A percentile compares a stretch with the other conserved stretches of the same genome.
These are phyloP conservation scores for Micromussa lordhowensis DNA, from an alignment of 92 coral and sea anemone genomes.

Conservation along the genomic window DNA sequence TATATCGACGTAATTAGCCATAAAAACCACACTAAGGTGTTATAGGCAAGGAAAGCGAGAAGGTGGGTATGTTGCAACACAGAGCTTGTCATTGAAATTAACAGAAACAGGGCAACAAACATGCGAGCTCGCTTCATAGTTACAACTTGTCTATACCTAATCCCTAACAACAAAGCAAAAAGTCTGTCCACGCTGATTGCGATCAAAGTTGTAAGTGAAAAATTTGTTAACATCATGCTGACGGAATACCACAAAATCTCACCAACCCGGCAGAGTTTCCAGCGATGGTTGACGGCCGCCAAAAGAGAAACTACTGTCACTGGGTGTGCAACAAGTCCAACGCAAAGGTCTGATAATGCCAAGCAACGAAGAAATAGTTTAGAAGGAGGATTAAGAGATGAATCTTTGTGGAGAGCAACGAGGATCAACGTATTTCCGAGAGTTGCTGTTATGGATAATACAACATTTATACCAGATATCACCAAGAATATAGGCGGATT, in stretches of 20 bases:
- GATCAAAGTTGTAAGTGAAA: not conserved
- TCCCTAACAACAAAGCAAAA: not conserved
- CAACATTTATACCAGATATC: not conserved
- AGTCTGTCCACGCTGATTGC: conserved; percentile 21
- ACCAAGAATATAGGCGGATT: too few relatives aligned
- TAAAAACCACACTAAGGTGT: not conserved
- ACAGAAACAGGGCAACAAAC: not conserved
- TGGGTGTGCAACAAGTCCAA: conserved; percentile 40
- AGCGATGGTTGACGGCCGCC: not conserved
- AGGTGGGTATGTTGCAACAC: not conserved
- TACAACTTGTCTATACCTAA: conserved; percentile 1
- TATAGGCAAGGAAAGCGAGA: not conserved
- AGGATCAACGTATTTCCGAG: conserved; percentile 3
- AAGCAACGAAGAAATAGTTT: conserved; percentile 36
- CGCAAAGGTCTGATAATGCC: conserved; percentile 49
- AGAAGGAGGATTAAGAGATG: conserved; percentile 10
- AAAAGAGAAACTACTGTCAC: not conserved
- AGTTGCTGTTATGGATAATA: not conserved
- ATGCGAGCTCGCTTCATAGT: not conserved
- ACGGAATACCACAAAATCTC: not conserved
- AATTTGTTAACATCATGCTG: not conserved
- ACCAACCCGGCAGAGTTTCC: not conserved
- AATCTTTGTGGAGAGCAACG: not conserved
- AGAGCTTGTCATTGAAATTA: not conserved
- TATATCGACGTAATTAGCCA: not conserved